phyloP scores from a whole-genome alignment of 2,797 vertebrate species.

The Smutsia temminckii region DNA sequence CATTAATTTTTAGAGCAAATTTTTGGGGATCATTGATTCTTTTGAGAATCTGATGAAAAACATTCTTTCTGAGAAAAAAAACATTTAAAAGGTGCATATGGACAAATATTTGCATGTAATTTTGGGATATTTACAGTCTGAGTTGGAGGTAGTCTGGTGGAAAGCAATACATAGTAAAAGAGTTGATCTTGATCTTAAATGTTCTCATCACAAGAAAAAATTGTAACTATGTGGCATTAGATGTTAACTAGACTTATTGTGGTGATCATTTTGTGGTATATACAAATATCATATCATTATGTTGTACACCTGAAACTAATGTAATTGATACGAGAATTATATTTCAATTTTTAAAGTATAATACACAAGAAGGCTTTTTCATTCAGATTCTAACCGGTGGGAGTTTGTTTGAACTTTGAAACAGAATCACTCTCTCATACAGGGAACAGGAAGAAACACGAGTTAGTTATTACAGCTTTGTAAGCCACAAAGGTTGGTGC shows the following conservation, averaged over 20 bases:
- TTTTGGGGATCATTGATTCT: background rate
- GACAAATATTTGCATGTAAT: background rate
- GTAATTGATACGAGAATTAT: background rate
- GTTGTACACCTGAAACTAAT: background rate
- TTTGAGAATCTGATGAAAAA: slow-evolving; percentile 23
- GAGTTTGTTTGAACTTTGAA: background rate
- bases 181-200: background rate
- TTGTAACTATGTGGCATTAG: background rate
- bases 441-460: background rate
- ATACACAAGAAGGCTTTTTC: background rate
- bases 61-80: background rate
- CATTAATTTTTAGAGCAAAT: background rate
- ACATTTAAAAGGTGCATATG: background rate
- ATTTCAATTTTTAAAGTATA: background rate
- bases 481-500: background rate
- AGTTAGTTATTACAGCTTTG: background rate
- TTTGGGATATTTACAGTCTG: background rate
- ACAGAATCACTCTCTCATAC: background rate
- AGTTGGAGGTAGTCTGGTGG: background rate
- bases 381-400: background rate
- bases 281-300: background rate
- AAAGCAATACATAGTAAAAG: background rate
- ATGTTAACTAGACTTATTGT: background rate
- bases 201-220: background rate
- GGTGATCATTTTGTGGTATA: background rate